Conservation (phyloP, 2,797 vertebrate species). For the Mormyrus hasselquistii region DNA sequence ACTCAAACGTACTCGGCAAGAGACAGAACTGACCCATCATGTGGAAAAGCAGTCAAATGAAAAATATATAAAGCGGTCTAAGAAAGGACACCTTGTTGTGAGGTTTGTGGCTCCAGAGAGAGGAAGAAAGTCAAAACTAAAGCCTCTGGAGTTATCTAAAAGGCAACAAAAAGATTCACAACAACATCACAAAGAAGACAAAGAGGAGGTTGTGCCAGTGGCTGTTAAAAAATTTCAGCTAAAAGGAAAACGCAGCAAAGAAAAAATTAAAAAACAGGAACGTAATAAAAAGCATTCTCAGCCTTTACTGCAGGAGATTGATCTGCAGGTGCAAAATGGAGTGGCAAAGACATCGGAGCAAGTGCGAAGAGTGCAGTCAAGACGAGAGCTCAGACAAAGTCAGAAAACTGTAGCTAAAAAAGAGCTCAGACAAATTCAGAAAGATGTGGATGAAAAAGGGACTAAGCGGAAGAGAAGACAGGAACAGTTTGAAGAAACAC, state of each 20-base stretch:
- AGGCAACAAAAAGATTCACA: conserved; percentile 28
- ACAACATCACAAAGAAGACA: conserved; percentile 21
- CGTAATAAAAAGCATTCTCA: conserved; percentile 16
- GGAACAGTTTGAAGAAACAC: conserved; percentile 32
- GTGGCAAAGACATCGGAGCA: conserved; percentile 17
- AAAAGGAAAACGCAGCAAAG: conserved; percentile 47
- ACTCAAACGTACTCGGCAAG: neutral
- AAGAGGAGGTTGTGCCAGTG: conserved; percentile 24
- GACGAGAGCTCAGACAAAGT: conserved; percentile 56
- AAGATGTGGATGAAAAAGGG: conserved; percentile 31
- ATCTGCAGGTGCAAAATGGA: conserved; percentile 33
- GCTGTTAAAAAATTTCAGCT: conserved; percentile 34
- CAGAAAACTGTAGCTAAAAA: conserved; percentile 38
- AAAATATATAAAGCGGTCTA: conserved; percentile 50
- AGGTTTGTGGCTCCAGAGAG: conserved; percentile 57
- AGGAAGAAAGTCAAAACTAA: conserved; percentile 56
- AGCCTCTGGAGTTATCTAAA: conserved; percentile 38
- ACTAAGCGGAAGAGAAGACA: conserved; percentile 17
- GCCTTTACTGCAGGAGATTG: conserved; percentile 30
- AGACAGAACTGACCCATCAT: neutral
- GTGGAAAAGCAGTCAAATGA: conserved; percentile 23
- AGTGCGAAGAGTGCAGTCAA: conserved; percentile 37
- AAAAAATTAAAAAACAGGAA: conserved; percentile 36
- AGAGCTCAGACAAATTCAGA: conserved; percentile 50
- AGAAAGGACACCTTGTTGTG: conserved; percentile 55